phyloP scores from a whole-genome alignment of 2,888 invertebrate species.

The Zonitis immaculata region DNA sequence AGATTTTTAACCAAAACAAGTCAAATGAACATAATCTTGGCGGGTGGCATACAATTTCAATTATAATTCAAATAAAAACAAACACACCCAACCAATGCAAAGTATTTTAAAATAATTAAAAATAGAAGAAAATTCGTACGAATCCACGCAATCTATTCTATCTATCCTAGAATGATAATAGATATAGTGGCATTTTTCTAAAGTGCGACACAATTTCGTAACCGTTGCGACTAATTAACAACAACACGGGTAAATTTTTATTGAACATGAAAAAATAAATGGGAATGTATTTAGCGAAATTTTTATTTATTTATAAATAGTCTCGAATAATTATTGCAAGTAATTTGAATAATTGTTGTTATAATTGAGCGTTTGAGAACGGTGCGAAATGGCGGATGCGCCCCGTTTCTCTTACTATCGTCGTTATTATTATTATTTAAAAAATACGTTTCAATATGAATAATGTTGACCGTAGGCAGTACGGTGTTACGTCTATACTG shows the following conservation, averaged over 20 bases:
- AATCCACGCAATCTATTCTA: no score
- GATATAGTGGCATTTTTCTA: constrained; percentile 17
- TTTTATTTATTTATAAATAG: no score
- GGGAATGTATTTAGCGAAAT: no score
- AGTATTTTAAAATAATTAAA: no score
- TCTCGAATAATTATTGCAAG: no score
- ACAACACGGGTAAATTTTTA: constrained; percentile 18
- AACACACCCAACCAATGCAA: no score
- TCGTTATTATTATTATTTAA: not conserved
- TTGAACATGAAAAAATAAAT: no score
- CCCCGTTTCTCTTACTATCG: not conserved
- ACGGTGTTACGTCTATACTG: not conserved
- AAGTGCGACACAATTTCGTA: constrained; percentile 22
- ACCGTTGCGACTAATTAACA: constrained; percentile 18
- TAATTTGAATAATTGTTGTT: no score
- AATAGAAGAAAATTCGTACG: no score
- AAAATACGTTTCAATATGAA: not conserved
- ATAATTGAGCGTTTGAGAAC: not conserved
- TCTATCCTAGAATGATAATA: not conserved
- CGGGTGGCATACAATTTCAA: constrained; percentile 14
- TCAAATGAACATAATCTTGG: constrained; percentile 3
- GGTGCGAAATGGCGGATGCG: not conserved
- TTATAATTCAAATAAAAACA: no score
- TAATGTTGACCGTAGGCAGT: constrained; percentile 1
- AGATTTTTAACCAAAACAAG: constrained; percentile 6